These are phyloP conservation scores for Petrolisthes manimaculis DNA, from an alignment of 2,888 invertebrate species.

Conservation along the genomic window DNA sequence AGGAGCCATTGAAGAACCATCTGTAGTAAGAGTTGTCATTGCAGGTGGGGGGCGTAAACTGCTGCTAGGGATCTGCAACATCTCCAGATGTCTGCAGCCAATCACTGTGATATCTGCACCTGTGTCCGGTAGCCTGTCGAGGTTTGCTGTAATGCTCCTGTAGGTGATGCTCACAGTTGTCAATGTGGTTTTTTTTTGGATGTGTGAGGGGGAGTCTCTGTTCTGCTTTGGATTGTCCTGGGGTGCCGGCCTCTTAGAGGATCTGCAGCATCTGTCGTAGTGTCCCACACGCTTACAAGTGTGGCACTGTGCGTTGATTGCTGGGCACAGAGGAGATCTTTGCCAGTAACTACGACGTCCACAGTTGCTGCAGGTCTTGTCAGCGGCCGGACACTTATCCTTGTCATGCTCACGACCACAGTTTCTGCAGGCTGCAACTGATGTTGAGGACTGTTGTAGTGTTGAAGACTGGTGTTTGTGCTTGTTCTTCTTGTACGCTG, in stretches of 20 bases:
- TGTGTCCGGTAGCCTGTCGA: background rate
- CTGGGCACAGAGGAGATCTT: background rate
- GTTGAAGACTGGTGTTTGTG: background rate
- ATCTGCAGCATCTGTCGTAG: background rate
- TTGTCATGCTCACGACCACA: background rate
- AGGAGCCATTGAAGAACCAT: background rate
- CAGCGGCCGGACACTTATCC: background rate
- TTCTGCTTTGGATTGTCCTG: background rate
- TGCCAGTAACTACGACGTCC: background rate
- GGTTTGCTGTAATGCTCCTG: background rate
- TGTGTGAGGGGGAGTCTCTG: background rate
- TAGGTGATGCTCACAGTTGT: background rate
- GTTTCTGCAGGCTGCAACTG: background rate
- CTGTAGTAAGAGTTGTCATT: background rate
- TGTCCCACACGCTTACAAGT: background rate
- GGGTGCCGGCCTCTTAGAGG: background rate
- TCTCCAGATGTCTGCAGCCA: background rate
- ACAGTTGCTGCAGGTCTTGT: background rate
- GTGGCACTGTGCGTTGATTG: background rate
- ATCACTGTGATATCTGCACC: background rate
- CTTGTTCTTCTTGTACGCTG: constrained; percentile 2
- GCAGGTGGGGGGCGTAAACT: background rate
- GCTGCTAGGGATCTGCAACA: background rate
- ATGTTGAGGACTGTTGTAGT: background rate
- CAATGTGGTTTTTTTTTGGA: background rate